Evolutionary conservation across 2,797 vertebrate genomes (phyloP).

Genomic region (Alosa sapidissima): DNA sequence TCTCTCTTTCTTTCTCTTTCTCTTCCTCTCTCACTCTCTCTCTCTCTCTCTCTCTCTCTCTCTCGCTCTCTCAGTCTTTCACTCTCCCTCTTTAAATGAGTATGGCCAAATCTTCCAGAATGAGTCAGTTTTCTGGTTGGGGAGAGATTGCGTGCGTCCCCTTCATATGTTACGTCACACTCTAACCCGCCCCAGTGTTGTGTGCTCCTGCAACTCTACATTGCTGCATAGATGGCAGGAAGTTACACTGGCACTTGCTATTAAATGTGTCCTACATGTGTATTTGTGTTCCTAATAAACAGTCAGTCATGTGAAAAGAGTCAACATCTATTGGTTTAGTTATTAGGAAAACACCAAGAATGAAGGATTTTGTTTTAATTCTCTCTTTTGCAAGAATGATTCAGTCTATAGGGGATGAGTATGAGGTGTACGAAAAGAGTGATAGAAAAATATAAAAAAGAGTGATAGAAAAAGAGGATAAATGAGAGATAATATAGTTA

Average conservation of each 20-base stretch:
- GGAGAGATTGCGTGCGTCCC: conserved; percentile 6
- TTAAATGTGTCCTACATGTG: too few relatives aligned
- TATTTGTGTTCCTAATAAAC: not conserved
- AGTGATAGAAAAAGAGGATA: not conserved
- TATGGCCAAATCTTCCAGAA: conserved; percentile 7
- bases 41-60: not conserved
- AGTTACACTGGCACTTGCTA: conserved; percentile 24
- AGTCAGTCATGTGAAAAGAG: not conserved
- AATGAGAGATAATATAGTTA: not conserved
- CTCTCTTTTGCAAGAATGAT: not conserved
- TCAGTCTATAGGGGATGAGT: not conserved
- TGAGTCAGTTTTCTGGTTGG: conserved; percentile 21
- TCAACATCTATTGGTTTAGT: not conserved
- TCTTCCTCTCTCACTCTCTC: not conserved
- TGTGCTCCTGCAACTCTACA: not conserved
- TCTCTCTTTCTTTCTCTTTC: not conserved
- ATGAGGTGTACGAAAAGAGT: too few relatives aligned
- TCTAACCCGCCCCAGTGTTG: not conserved
- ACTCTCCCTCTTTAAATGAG: not conserved
- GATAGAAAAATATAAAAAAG: not conserved
- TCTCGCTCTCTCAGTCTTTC: not conserved
- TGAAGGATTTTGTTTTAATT: too few relatives aligned
- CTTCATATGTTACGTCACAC: conserved; percentile 27
- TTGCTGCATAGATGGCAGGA: not conserved
- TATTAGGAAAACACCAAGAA: not conserved